Evolutionary conservation across 2,113 vertebrate species (phyloP).

Genomic region (Neodon shergylaensis): DNA sequence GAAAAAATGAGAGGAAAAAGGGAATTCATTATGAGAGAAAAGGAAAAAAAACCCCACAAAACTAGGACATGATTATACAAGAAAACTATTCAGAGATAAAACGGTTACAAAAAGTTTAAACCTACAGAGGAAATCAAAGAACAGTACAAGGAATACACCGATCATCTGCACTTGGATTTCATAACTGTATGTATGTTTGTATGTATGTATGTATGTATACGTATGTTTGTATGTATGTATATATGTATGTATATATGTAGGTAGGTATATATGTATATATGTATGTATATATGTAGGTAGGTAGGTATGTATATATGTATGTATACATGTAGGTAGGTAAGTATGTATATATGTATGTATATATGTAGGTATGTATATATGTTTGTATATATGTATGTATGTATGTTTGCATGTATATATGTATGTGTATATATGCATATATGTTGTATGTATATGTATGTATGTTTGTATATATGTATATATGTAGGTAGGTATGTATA

Average conservation of each 20-base stretch:
- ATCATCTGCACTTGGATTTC: neutral
- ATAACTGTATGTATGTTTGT: neutral
- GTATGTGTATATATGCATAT: neutral
- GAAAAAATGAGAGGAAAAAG: neutral
- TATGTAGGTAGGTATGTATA: too few relatives aligned
- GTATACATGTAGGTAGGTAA: too few relatives aligned
- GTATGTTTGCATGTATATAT: too few relatives aligned
- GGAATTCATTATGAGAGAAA: neutral
- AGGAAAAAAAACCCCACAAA: neutral
- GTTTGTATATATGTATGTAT: neutral
- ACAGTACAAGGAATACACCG: neutral
- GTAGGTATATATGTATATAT: neutral
- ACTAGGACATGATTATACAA: neutral
- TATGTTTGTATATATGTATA: neutral
- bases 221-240: neutral
- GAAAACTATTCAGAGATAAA: conserved; percentile 45
- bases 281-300: too few relatives aligned
- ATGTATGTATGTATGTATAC: neutral
- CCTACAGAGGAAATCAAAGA: neutral
- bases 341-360: neutral
- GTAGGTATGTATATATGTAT: neutral
- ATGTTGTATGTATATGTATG: neutral
- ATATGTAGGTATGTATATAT: neutral
- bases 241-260: too few relatives aligned
- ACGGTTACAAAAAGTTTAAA: neutral